These are phyloP conservation scores for Gryon sp. DNA, from an alignment of 1,140 invertebrate genomes.

Conservation along the genomic window DNA sequence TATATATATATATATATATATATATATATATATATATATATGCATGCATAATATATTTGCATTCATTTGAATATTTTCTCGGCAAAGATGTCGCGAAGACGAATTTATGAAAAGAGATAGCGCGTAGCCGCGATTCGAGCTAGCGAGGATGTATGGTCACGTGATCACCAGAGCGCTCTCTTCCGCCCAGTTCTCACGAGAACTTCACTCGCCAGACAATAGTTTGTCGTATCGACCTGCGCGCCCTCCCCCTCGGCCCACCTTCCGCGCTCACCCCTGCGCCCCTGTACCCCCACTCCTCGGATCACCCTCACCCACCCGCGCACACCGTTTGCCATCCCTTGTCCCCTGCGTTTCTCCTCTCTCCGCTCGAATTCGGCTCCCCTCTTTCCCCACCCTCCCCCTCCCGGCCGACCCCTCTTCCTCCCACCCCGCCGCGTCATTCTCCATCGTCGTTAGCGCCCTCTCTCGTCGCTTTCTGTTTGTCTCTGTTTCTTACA, in stretches of 20 bases:
- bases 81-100: constrained; percentile 56
- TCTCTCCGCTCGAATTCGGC: constrained; percentile 18
- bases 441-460: constrained; percentile 9
- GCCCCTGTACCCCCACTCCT: constrained; percentile 11
- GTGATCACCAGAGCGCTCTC: constrained; percentile 64
- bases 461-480: constrained; percentile 12
- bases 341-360: constrained; percentile 65
- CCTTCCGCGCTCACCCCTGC: constrained; percentile 14
- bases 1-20: too few relatives aligned
- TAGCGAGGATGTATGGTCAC: constrained; percentile 53
- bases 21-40: too few relatives aligned
- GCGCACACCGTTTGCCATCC: too few relatives aligned
- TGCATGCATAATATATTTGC: constrained; percentile 59
- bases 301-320: constrained; percentile 27
- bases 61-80: constrained; percentile 63
- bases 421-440: not conserved
- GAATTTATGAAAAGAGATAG: constrained; percentile 60
- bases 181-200: constrained; percentile 71
- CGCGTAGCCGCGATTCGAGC: constrained; percentile 36
- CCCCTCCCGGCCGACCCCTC: not conserved
- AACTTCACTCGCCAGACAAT: constrained; percentile 73
- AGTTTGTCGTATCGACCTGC: constrained; percentile 75
- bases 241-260: constrained; percentile 44
- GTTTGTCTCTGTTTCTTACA: not conserved
- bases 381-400: constrained; percentile 27